Conservation (phyloP, 2,113 vertebrate genomes). For the Caranx ignobilis region DNA sequence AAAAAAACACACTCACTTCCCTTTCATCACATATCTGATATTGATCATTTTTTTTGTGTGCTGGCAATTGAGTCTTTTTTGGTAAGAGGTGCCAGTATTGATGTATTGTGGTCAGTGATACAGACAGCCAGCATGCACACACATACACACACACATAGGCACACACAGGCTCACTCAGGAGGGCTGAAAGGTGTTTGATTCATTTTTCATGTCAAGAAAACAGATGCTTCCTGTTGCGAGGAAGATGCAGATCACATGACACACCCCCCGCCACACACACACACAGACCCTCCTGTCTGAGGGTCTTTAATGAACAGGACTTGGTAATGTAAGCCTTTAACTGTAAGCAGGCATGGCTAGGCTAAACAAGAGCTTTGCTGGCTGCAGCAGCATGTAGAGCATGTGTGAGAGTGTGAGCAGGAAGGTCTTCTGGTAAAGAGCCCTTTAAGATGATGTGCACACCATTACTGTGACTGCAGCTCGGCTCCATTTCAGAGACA, state of each 20-base stretch:
- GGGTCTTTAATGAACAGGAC: constrained; percentile 72
- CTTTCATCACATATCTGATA: constrained; percentile 33
- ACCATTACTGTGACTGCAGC: constrained; percentile 81
- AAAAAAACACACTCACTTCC: not conserved
- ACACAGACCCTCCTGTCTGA: not conserved
- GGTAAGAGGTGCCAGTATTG: constrained; percentile 46
- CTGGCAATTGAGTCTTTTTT: constrained; percentile 22
- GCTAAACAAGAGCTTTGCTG: constrained; percentile 53
- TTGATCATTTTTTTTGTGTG: constrained; percentile 53
- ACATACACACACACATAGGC: constrained; percentile 26
- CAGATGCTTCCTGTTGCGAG: constrained; percentile 59
- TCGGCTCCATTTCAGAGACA: constrained; percentile 82
- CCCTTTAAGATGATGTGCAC: constrained; percentile 79
- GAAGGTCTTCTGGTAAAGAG: constrained; percentile 82
- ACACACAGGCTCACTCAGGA: constrained; percentile 32
- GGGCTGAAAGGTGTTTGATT: constrained; percentile 63
- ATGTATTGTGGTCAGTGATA: constrained; percentile 59
- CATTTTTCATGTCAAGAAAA: constrained; percentile 68
- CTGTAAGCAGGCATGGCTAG: constrained; percentile 49
- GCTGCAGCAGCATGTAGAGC: constrained; percentile 48
- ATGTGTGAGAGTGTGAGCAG: constrained; percentile 66
- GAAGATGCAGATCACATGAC: constrained; percentile 50
- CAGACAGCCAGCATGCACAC: constrained; percentile 30
- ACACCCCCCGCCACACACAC: constrained; percentile 3
- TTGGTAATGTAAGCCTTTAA: constrained; percentile 70